phyloP scores from a whole-genome alignment of 2,113 vertebrate genomes.

The Falcunculus frontatus region DNA sequence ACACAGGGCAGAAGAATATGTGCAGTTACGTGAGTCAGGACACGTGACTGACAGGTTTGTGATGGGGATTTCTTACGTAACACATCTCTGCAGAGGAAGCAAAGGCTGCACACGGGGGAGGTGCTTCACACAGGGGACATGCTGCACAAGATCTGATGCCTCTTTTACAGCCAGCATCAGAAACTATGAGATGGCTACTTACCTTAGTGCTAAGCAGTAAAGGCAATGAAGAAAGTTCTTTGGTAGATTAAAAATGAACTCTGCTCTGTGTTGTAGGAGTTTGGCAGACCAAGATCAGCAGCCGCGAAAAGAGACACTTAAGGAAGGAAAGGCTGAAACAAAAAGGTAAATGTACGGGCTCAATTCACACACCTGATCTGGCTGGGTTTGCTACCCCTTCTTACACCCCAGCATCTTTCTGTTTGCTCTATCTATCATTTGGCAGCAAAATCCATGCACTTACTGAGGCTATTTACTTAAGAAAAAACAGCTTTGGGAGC shows the following conservation, averaged over 20 bases:
- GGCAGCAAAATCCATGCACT: neutral
- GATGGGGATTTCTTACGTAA: neutral
- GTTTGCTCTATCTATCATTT: neutral
- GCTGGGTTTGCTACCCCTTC: neutral
- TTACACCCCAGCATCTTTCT: neutral
- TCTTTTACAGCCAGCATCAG: neutral
- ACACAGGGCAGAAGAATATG: neutral
- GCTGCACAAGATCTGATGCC: neutral
- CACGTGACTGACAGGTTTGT: neutral
- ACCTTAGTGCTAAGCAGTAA: neutral
- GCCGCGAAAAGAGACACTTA: constrained; percentile 59
- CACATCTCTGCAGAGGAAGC: neutral
- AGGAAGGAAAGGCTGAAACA: constrained; percentile 64
- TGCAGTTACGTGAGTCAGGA: neutral
- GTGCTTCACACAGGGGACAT: neutral
- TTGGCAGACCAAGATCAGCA: constrained; percentile 70
- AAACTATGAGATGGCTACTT: neutral
- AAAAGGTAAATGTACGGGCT: constrained; percentile 43
- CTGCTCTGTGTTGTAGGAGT: constrained; percentile 39
- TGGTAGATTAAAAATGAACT: neutral
- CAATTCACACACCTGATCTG: neutral
- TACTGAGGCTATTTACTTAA: neutral
- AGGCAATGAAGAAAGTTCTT: neutral
- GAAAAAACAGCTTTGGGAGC: neutral
- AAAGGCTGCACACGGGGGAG: neutral